Percentiles rank a stretch among this genome's conserved stretches.
phyloP scores from a whole-genome alignment of 1,140 invertebrate species.

The Saxidomus purpurata region DNA sequence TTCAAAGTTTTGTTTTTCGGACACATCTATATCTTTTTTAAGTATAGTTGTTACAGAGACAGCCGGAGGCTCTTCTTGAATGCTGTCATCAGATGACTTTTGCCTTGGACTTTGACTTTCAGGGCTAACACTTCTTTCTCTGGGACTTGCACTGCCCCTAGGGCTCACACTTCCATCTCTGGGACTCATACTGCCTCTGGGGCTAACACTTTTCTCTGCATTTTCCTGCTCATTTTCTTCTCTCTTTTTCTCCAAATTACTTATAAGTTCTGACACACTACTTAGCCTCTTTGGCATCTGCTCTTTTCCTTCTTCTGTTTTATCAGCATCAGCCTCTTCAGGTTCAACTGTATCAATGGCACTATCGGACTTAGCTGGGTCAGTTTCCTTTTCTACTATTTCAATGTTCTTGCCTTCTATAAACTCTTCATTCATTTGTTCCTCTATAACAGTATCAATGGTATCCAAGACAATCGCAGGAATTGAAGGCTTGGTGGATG shows the following conservation, averaged over 20 bases:
- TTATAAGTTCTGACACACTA: slow-evolving; percentile 62
- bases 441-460: slow-evolving; percentile 75
- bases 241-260: slow-evolving; percentile 52
- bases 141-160: background rate
- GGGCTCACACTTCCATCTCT: slow-evolving; percentile 33
- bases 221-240: slow-evolving; percentile 42
- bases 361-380: slow-evolving; percentile 38
- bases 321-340: slow-evolving; percentile 25
- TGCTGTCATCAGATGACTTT: slow-evolving; percentile 17
- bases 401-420: slow-evolving; percentile 58
- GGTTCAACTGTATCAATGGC: slow-evolving; percentile 66
- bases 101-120: background rate
- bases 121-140: slow-evolving; percentile 30
- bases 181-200: background rate
- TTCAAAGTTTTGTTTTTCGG: slow-evolving; percentile 15
- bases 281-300: slow-evolving; percentile 7
- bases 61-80: slow-evolving; percentile 30
- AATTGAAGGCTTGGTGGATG: slow-evolving; percentile 81
- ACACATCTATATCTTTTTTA: background rate
- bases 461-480: slow-evolving; percentile 82
- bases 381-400: slow-evolving; percentile 51
- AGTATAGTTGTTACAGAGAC: slow-evolving; percentile 39
- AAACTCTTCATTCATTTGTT: slow-evolving; percentile 68
- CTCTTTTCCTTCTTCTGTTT: slow-evolving; percentile 30
- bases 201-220: background rate